A percentile compares a stretch with the other conserved stretches of the same genome.
Evolutionary conservation across 2,797 vertebrate genomes (phyloP).

Genomic region (Pseudochaenichthys georgianus): DNA sequence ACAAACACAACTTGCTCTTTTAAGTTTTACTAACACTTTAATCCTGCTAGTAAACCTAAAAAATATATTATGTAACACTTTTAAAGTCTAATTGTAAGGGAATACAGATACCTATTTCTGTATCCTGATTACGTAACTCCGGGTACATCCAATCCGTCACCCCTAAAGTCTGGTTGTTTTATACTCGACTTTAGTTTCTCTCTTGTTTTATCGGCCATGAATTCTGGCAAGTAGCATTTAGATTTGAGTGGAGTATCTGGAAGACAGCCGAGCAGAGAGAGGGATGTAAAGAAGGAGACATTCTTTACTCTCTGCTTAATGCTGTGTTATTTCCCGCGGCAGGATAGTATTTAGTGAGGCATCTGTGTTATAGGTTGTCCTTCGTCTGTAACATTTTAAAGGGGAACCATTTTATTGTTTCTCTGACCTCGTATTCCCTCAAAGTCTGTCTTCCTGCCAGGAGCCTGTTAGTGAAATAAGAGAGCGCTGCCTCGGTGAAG

Average conservation of each 20-base stretch:
- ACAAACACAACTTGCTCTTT: no score
- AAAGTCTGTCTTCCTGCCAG: constrained; percentile 33
- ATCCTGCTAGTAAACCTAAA: no score
- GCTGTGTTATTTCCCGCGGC: constrained; percentile 57
- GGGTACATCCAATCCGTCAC: no score
- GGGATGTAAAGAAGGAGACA: constrained; percentile 10
- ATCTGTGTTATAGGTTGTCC: constrained; percentile 44
- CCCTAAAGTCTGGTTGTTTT: not conserved
- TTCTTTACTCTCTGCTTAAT: constrained; percentile 33
- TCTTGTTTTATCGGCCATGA: constrained; percentile 17
- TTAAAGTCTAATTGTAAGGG: no score
- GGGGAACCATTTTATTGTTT: constrained; percentile 8
- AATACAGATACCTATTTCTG: no score
- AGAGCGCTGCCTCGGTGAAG: constrained; percentile 30
- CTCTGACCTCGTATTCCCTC: not conserved
- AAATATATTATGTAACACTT: no score
- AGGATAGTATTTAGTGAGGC: constrained; percentile 56
- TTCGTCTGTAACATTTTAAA: constrained; percentile 35
- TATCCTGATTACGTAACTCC: no score
- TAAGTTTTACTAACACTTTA: no score
- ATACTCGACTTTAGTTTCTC: constrained; percentile 2
- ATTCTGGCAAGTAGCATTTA: constrained; percentile 51
- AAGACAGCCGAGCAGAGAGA: constrained; percentile 31
- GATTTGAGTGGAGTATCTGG: constrained; percentile 22
- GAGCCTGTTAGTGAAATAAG: constrained; percentile 37